phyloP scores from a whole-genome alignment of 2,797 vertebrate genomes.

The Prunella strophiata region DNA sequence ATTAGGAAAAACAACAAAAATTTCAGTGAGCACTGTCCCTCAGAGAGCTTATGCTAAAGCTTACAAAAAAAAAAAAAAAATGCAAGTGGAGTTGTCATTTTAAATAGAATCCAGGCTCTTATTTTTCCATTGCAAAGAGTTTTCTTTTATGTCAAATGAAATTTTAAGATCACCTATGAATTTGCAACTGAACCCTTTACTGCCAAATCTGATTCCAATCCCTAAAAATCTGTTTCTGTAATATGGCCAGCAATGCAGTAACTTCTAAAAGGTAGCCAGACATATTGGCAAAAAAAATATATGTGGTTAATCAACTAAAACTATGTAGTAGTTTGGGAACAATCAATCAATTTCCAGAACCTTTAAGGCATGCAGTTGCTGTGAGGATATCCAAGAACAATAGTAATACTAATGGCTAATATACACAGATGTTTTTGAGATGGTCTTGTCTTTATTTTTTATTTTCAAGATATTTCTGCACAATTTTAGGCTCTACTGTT shows the following conservation, averaged over 20 bases:
- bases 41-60: constrained; percentile 2
- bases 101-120: constrained; percentile 68
- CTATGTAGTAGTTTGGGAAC: constrained; percentile 75
- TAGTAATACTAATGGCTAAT: constrained; percentile 17
- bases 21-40: constrained; percentile 22
- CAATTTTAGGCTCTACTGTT: constrained; percentile 33
- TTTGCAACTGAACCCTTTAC: constrained; percentile 76
- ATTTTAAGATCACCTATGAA: constrained; percentile 80
- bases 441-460: constrained; percentile 5
- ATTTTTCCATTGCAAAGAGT: constrained; percentile 66
- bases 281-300: constrained; percentile 74
- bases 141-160: constrained; percentile 79
- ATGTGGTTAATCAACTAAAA: constrained; percentile 79
- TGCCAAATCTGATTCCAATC: constrained; percentile 80
- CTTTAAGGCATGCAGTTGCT: constrained; percentile 67
- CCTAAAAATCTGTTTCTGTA: constrained; percentile 77
- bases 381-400: constrained; percentile 53
- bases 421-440: constrained; percentile 59
- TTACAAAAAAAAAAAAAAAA: not conserved
- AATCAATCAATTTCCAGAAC: constrained; percentile 77
- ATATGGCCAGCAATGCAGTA: constrained; percentile 73
- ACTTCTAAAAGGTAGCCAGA: constrained; percentile 78
- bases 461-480: constrained; percentile 45
- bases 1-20: constrained; percentile 16
- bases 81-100: constrained; percentile 61